phyloP scores from a whole-genome alignment of 2,888 invertebrate genomes.

The Capitulum mitella region DNA sequence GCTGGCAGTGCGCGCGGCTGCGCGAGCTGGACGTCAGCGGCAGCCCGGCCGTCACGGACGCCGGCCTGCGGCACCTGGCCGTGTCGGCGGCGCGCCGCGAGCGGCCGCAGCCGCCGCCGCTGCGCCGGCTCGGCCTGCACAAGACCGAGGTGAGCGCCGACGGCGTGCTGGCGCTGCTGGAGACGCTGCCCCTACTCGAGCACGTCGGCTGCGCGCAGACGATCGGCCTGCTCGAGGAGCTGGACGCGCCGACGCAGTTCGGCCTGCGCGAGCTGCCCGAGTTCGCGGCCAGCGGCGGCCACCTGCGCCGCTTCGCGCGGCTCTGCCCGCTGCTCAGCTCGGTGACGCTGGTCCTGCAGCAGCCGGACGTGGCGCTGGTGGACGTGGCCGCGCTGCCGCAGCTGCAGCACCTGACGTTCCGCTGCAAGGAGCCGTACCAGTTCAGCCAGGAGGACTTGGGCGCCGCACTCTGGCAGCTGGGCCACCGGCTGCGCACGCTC shows the following conservation, averaged over 20 bases:
- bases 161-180: constrained; percentile 7
- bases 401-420: constrained; percentile 1
- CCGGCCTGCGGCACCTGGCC: neutral
- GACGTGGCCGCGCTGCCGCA: neutral
- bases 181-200: constrained; percentile 1
- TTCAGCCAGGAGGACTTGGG: neutral
- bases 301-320: neutral
- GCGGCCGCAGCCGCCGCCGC: neutral
- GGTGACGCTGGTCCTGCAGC: neutral
- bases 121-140: constrained; percentile 8
- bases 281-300: neutral
- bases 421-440: constrained; percentile 8
- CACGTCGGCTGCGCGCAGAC: neutral
- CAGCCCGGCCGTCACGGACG: neutral
- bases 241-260: neutral
- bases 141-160: neutral
- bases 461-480: neutral
- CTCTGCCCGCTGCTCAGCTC: constrained; percentile 12
- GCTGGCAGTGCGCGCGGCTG: constrained; percentile 2
- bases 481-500: constrained; percentile 5
- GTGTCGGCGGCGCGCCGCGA: neutral
- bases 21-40: constrained; percentile 6
- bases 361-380: neutral
- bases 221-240: neutral
- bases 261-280: constrained; percentile 12